Evolutionary conservation across 2,888 invertebrate species (phyloP).

Genomic region (Chydorus sphaericus): DNA sequence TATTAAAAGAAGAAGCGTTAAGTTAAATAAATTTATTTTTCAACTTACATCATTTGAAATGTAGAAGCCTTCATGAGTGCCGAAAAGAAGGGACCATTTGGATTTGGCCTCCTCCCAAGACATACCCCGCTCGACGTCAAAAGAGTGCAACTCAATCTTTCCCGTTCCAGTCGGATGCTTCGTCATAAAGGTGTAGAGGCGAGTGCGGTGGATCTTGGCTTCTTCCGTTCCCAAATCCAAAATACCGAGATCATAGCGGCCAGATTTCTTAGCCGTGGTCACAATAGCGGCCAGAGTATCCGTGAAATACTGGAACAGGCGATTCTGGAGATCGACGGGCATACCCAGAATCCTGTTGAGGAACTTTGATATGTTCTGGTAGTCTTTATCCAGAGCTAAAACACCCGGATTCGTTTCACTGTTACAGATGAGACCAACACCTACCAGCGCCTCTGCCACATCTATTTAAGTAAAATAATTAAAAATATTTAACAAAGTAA

Average conservation of each 20-base stretch:
- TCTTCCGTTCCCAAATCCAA: slow-evolving; percentile 33
- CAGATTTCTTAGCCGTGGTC: slow-evolving; percentile 80
- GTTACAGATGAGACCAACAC: slow-evolving; percentile 84
- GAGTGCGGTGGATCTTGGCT: slow-evolving; percentile 75
- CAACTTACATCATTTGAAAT: slow-evolving; percentile 52
- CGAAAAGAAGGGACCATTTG: slow-evolving; percentile 51
- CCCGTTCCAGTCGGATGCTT: slow-evolving; percentile 83
- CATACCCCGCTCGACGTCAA: slow-evolving; percentile 85
- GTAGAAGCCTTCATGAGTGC: slow-evolving; percentile 81
- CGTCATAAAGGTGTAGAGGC: slow-evolving; percentile 66
- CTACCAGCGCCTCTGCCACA: slow-evolving; percentile 82
- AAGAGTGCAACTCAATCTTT: slow-evolving; percentile 81
- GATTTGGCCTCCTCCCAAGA: slow-evolving; percentile 54
- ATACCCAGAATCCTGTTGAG: slow-evolving; percentile 91
- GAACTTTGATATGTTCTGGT: slow-evolving; percentile 96
- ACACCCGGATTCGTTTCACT: slow-evolving; percentile 67
- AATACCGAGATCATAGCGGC: slow-evolving; percentile 88
- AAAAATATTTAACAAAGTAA: not conserved
- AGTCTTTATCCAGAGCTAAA: slow-evolving; percentile 75
- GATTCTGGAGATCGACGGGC: slow-evolving; percentile 92
- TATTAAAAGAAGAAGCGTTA: not conserved
- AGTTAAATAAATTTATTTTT: not conserved
- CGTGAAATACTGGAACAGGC: slow-evolving; percentile 92
- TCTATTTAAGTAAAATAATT: slow-evolving; percentile 36
- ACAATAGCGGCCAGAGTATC: slow-evolving; percentile 86